Base-by-base conservation (phyloP, 2,113 vertebrate genomes). In the Urocitellus parryii region DNA sequence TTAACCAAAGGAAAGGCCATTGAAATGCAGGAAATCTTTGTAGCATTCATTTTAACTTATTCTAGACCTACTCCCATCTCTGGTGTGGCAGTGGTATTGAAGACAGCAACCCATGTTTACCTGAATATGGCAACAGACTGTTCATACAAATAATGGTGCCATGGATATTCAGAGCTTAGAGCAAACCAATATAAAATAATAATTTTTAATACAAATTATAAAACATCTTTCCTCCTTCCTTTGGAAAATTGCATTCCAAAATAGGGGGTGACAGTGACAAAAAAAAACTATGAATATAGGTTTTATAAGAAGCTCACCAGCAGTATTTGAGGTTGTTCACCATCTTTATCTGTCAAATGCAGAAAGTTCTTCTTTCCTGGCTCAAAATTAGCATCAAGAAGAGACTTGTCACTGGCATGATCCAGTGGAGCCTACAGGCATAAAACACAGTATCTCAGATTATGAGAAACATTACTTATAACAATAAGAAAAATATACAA, bases 301-400 rank as follows among this genome's bases (percentile, higher is more conserved):
- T n/a, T 95, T 93, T 96, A 68, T 77, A 89, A 97, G 86, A 17
- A 89, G 90, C 90, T 99, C 97, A 99, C 99, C n/a, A 99, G 98
- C 87, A 98, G 97, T 92, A 99, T 96, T 63, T 99, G 99, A 91
- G 99, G 99, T 98, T 99, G 99, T 97, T 99, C 99, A 96, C 99
- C 99, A 96, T 99, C 99, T 98, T 99, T 99, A 98, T 99, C 99
- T 42, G 99, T 99, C 80, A 99, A 98, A 92, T 99, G 99, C 72
- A 99, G 98, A 85, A 99, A 99, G 97, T 99, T 99, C 98, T 98
- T 99, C 97, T 99, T 99, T 84, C 99, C 99, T 76, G 99, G 98
- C 97, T 99, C 99, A 98, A 99, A 99, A 88, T 99, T 99, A 97
- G 99, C 99, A 96, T 99, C 99, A 86, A 99, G 98, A 97, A 99